Conservation (phyloP, 2,888 invertebrate species). For the Oxytorus armatus region DNA sequence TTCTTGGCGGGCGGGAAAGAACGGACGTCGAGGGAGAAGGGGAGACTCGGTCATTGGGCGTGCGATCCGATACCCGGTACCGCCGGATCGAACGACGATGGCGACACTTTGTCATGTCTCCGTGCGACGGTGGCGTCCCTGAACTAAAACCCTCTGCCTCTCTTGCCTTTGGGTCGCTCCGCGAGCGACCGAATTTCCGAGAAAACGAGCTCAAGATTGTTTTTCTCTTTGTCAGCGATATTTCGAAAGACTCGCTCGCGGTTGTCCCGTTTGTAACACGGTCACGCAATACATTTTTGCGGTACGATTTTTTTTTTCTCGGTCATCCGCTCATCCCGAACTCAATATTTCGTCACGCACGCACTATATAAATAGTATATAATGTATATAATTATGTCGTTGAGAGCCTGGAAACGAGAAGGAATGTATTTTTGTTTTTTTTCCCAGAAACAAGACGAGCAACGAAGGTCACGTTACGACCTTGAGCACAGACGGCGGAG, state of each 20-base stretch:
- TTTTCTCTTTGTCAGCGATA: slow-evolving; percentile 6
- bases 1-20: too few species aligned
- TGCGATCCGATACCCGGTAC: slow-evolving; percentile 64
- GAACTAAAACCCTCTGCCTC: slow-evolving; percentile 24
- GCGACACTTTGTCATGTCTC: slow-evolving; percentile 49
- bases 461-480: slow-evolving; percentile 67
- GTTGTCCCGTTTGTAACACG: slow-evolving; percentile 37
- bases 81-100: not conserved
- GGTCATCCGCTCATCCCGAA: slow-evolving; percentile 13
- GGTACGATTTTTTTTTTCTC: slow-evolving; percentile 59
- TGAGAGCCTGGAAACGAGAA: slow-evolving; percentile 2
- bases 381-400: slow-evolving; percentile 46
- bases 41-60: slow-evolving; percentile 70
- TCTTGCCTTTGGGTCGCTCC: not conserved
- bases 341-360: slow-evolving; percentile 18
- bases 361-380: slow-evolving; percentile 12
- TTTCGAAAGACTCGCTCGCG: slow-evolving; percentile 23
- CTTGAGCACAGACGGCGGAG: slow-evolving; percentile 60
- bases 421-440: slow-evolving; percentile 16
- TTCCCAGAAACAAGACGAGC: slow-evolving; percentile 73
- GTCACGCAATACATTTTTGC: slow-evolving; percentile 55
- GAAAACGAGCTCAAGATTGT: slow-evolving; percentile 26
- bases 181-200: slow-evolving; percentile 37
- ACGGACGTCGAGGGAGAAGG: not conserved
- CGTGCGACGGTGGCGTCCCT: slow-evolving; percentile 20